Conservation (phyloP, 1,140 invertebrate species). For the Trialeurodes vaporariorum region DNA sequence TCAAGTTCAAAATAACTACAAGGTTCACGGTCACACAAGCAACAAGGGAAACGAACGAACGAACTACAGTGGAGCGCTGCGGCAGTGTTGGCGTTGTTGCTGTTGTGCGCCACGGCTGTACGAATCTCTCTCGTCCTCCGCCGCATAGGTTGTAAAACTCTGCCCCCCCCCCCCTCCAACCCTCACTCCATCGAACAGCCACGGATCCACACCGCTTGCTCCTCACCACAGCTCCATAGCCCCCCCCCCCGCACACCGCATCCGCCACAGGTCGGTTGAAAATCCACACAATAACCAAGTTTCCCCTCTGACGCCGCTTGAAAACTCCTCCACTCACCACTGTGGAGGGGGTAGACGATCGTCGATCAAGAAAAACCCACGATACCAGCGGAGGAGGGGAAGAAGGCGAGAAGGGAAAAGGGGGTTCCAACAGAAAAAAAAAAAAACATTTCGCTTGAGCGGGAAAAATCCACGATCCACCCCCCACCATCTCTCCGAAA, state of each 20-base stretch:
- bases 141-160: not conserved
- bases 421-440: no score
- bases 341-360: no score
- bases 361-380: not conserved
- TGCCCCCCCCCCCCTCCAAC: not conserved
- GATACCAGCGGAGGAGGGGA: no score
- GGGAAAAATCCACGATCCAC: not conserved
- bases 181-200: no score
- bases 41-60: no score
- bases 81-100: no score
- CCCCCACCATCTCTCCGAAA: not conserved
- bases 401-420: no score
- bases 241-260: no score
- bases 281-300: not conserved
- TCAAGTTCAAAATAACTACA: constrained; percentile 1
- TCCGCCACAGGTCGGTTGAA: not conserved
- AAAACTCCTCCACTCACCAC: no score
- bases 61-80: no score
- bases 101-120: not conserved
- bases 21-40: not conserved
- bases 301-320: not conserved
- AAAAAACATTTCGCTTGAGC: not conserved
- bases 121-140: not conserved
- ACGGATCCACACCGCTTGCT: not conserved
- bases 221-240: not conserved